Conservation (phyloP, 2,888 invertebrate genomes). For the Eulithis prunata region DNA sequence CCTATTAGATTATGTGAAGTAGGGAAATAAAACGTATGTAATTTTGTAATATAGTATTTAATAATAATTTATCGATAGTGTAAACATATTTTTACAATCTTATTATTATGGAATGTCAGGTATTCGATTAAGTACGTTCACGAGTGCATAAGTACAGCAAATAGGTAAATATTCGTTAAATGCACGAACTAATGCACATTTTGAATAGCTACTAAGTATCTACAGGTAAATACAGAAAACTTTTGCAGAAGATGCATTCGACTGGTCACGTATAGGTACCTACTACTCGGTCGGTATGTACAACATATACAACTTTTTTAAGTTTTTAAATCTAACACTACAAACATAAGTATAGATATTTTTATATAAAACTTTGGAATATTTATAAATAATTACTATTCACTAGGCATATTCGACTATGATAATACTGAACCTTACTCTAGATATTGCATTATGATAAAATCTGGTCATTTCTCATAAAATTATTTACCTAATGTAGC, state of each 20-base stretch:
- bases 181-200: slow-evolving; percentile 3
- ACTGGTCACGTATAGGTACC: neutral
- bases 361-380: slow-evolving; percentile 72
- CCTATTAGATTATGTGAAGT: neutral
- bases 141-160: slow-evolving; percentile 13
- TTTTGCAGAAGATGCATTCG: neutral
- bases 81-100: slow-evolving; percentile 69
- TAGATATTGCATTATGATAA: slow-evolving; percentile 84
- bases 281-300: slow-evolving; percentile 20
- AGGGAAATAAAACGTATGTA: neutral
- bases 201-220: neutral
- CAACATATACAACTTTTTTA: slow-evolving; percentile 43
- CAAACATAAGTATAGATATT: slow-evolving; percentile 42
- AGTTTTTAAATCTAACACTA: slow-evolving; percentile 47
- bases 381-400: slow-evolving; percentile 75
- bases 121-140: slow-evolving; percentile 21
- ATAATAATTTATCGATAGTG: slow-evolving; percentile 75
- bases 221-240: slow-evolving; percentile 6
- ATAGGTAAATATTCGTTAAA: slow-evolving; percentile 9
- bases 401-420: slow-evolving; percentile 76
- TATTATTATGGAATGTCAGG: slow-evolving; percentile 36
- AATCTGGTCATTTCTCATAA: slow-evolving; percentile 81
- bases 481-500: slow-evolving; percentile 60
- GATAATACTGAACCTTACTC: slow-evolving; percentile 81
- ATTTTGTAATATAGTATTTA: slow-evolving; percentile 54